Evolutionary conservation across 2,888 invertebrate genomes (phyloP), one percentile per base, ranked within the genome.

Genomic region (Heterodera filipjevi): DNA sequence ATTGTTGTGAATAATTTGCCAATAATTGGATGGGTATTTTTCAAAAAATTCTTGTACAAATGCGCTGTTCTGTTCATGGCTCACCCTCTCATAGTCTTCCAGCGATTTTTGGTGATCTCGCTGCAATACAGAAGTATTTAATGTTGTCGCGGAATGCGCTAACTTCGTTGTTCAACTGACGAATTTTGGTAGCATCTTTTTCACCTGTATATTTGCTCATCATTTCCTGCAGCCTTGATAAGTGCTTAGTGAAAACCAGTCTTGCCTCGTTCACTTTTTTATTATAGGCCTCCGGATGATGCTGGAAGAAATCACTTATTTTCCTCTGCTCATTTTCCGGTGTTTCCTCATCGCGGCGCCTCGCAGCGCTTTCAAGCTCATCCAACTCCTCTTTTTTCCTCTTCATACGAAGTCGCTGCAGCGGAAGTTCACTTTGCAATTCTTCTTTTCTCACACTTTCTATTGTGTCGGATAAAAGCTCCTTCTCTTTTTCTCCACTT

Each of bases 1-100:
- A 8, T 59, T 59, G 59, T n/a, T 59, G n/a, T 59, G 59, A 59
- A 59, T 59, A n/a, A 59, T n/a, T n/a, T n/a, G n/a, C 59, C 22
- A 59, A 59, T 59, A 59, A n/a, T 59, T 59, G 14, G 14, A 5
- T 3, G 59, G 59, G 59, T 59, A n/a, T 59, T n/a, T 22, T n/a
- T 59, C 2, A n/a, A 59, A 59, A 59, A 59, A 59, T 5, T 59
- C n/a, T n/a, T 22, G 19, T 6, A 59, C 59, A 59, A n/a, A 59
- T 5, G 22, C 22, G 14, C 19, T 59, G 8, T 59, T 59, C 59
- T 59, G 59, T 19, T 22, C 22, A 59, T 59, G 59, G n/a, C 59
- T 59, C 3, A 1, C 3, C n/a, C 3, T n/a, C 8, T 22, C 59
- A 19, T 59, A 59, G 2, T 59, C 59, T 3, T 59, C 59, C n/a